These are phyloP conservation scores for Distichodus sexfasciatus DNA, from an alignment of 2,797 vertebrate genomes.

Conservation along the genomic window DNA sequence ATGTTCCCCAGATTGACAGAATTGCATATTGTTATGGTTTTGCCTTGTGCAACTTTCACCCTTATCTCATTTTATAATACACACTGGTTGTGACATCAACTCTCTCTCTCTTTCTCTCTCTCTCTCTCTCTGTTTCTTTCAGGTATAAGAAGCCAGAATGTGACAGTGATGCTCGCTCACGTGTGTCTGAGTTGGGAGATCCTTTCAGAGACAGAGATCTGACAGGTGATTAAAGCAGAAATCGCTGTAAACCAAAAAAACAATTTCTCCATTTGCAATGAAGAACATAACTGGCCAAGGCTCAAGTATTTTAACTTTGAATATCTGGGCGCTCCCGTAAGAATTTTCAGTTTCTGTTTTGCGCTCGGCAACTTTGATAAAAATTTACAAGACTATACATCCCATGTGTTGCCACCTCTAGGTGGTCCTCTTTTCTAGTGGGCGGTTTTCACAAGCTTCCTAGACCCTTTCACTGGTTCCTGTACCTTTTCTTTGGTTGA, in stretches of 20 bases:
- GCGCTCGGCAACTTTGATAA: constrained; percentile 37
- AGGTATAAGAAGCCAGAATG: constrained; percentile 95
- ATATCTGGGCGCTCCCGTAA: constrained; percentile 4
- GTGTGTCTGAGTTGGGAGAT: constrained; percentile 81
- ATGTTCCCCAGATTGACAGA: constrained; percentile 17
- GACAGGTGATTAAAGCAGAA: constrained; percentile 75
- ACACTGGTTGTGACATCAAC: neutral
- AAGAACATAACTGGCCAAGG: neutral
- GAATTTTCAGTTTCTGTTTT: constrained; percentile 2
- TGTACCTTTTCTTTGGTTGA: constrained; percentile 60
- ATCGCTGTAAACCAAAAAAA: neutral
- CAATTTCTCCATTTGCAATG: neutral
- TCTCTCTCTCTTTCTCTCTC: constrained; percentile 18
- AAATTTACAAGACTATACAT: constrained; percentile 19
- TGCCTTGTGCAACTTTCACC: neutral
- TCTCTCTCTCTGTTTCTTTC: constrained; percentile 39
- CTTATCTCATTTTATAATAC: constrained; percentile 5
- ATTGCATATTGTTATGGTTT: constrained; percentile 12
- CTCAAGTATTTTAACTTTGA: neutral
- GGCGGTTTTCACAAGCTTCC: constrained; percentile 49
- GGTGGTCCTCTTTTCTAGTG: constrained; percentile 47
- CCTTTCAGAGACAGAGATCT: constrained; percentile 93
- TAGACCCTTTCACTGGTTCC: constrained; percentile 52
- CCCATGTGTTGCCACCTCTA: constrained; percentile 43
- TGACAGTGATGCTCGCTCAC: constrained; percentile 84